Evolutionary conservation across 2,797 vertebrate species (phyloP), one percentile per base, ranked within the genome.

Genomic region (Sebastes melanostomus): DNA sequence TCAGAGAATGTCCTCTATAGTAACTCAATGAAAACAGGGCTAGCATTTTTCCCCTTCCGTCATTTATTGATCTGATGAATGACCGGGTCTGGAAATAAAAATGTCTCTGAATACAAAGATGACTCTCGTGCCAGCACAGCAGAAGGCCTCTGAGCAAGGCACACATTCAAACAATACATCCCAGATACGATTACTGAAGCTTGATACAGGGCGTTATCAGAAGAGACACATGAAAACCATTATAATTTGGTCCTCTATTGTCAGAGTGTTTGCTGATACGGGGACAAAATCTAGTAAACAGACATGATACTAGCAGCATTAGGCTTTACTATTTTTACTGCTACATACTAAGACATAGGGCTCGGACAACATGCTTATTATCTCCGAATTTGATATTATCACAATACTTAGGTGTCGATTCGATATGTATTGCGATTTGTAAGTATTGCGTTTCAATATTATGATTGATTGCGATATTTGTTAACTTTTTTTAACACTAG

Each of bases 1-100:
- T 83, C 69, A 89, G 88, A 83, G 73, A 83, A 86, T 78, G 78
- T 84, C 83, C 78, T 89, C 78, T 76, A 77, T 88, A 80, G 88
- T 84, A 83, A 88, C 83, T 84, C 71, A 75, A 68, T 80, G 59
- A 78, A 86, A 86, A 81, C 75, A 70, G 56, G 66, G 66, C 77
- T 75, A 18, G 59, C 67, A 24, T 55, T 81, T 76, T 22, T 84
- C 69, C 75, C 81, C 69, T 77, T 72, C 69, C 8, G 24, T 86
- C 82, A 83, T 81, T 68, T 87, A 85, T 85, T 73, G 80, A 87
- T 83, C 68, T 50, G 60, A 83, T 50, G 80, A 89, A 84, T 80
- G 85, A 78, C 74, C 29, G 18, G 38, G 27, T 78, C 77, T 76
- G 81, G 72, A 83, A 89, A 85, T 73, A 75, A 83, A 46, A 84